Evolutionary conservation across 2,888 invertebrate genomes (phyloP).

Genomic region (Microctonus aethiopoides): DNA sequence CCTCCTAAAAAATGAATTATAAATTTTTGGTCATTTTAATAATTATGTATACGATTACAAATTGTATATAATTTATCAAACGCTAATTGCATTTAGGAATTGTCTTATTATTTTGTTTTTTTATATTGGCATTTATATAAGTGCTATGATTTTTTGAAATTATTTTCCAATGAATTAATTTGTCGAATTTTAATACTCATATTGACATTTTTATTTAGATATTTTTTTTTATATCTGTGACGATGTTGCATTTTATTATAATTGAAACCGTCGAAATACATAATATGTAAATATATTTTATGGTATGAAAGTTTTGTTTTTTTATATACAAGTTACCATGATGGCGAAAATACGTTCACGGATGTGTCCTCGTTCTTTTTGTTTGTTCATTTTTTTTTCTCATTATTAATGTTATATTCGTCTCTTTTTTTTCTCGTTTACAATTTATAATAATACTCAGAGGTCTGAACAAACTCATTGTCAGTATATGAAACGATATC

Average conservation of each 20-base stretch:
- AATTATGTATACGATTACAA: background rate
- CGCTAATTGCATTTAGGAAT: background rate
- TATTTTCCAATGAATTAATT: background rate
- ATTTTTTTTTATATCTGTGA: conserved; percentile 1
- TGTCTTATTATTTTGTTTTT: background rate
- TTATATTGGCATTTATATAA: background rate
- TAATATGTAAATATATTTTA: background rate
- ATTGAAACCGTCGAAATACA: background rate
- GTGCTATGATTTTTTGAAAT: background rate
- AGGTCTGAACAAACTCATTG: conserved; percentile 31
- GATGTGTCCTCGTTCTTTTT: conserved; percentile 15
- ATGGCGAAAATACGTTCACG: conserved; percentile 15
- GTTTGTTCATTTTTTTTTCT: conserved; percentile 1
- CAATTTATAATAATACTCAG: conserved; percentile 33
- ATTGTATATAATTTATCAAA: background rate
- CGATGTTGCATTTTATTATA: background rate
- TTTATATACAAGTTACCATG: conserved; percentile 35
- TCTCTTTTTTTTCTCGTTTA: conserved; percentile 4
- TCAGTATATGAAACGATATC: conserved; percentile 15
- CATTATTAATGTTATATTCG: background rate
- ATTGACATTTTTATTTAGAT: background rate
- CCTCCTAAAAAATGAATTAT: background rate
- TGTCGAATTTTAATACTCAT: conserved; percentile 19
- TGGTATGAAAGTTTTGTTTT: background rate
- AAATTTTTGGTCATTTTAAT: background rate